phyloP scores from a whole-genome alignment of 2,797 vertebrate genomes.

The Lithobates sylvaticus region DNA sequence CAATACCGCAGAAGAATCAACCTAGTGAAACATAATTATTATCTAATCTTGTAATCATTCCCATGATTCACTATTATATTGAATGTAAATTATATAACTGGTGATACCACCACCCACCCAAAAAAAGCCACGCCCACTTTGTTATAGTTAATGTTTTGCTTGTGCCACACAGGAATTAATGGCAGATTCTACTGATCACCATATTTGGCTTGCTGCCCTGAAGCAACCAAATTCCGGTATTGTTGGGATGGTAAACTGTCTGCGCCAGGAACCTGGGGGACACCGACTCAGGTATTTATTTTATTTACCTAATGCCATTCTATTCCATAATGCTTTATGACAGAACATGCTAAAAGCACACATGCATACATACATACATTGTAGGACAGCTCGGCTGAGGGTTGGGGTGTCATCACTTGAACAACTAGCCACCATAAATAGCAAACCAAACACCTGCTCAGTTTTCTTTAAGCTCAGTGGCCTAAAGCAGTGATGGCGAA shows the following conservation, averaged over 20 bases:
- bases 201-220: constrained; percentile 87
- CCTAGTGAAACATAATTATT: background rate
- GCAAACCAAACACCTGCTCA: no score
- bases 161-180: constrained; percentile 70
- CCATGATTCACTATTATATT: background rate
- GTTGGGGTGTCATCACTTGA: no score
- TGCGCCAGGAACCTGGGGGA: constrained; percentile 92
- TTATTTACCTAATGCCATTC: no score
- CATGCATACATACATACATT: no score
- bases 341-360: no score
- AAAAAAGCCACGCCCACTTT: background rate
- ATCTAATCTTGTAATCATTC: background rate
- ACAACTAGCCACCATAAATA: no score
- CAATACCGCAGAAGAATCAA: no score
- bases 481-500: no score
- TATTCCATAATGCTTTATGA: no score
- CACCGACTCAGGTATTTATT: constrained; percentile 85
- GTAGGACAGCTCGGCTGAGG: no score
- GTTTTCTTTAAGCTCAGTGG: no score
- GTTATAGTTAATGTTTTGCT: background rate
- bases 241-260: constrained; percentile 95
- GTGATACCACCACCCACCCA: background rate
- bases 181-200: constrained; percentile 75
- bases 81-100: background rate
- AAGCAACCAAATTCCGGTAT: constrained; percentile 83